Base-by-base conservation (phyloP, 1,140 invertebrate species). In the Meloidogyne floridensis region DNA sequence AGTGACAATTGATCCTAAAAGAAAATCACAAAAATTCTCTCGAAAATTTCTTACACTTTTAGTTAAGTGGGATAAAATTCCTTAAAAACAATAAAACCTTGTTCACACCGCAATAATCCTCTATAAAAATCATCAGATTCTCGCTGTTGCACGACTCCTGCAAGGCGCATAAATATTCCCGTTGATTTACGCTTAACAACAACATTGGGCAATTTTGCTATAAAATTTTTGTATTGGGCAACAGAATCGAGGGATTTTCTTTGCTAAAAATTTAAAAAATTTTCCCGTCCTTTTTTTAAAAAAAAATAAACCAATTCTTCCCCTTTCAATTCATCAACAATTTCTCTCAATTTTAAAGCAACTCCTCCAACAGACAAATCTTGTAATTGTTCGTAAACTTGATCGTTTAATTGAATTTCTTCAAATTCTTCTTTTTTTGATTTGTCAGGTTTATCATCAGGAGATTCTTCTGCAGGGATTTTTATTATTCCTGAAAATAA, bases 301-400 rank as follows among this genome's bases (percentile, higher is more conserved):
- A 51, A 42, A 71, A 0, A 42, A 71, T 4, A 69, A 77, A 80
- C 70, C 79, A 77, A 72, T 78, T 80, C 77, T 43, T 79, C 77
- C 10, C 72, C 77, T 72, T 79, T 80, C 20, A 80, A 18, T 78
- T 80, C 79, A 20, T 80, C 65, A 51, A 81, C 80, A 71, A 82
- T 65, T 9, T 47, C 56, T 7, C 80, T 54, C 13, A 80, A n/a
- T 83, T 84, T 82, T 51, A 73, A 11, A n/a, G 80, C 80, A 75
- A 80, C 77, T 3, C 72, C 75, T 43, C 75, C 18, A 81, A 80
- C 80, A 8, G 85, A 80, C 51, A 83, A 20, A 56, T 83, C 82
- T 18, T 83, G 82, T 10, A 83, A 42, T 47, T 83, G 81, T 77
- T 83, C 82, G 69, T 83, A 83, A n/a, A 83, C 32, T 13, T 84